Conservation (phyloP, 2,797 vertebrate species). For the Pseudochirops cupreus region DNA sequence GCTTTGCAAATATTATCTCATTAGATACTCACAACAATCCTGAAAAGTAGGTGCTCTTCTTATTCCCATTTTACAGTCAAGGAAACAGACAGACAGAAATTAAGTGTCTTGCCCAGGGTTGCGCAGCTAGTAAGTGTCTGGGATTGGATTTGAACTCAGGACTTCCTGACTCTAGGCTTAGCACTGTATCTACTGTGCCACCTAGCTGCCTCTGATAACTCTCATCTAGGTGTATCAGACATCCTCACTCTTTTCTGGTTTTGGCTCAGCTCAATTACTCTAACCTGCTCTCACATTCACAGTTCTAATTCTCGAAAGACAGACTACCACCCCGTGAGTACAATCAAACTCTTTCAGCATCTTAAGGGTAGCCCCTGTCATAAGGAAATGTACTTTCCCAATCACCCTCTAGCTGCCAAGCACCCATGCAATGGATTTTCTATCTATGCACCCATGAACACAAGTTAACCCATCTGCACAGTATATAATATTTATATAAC, state of each 20-base stretch:
- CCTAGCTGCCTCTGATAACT: not conserved
- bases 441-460: not conserved
- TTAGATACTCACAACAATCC: not conserved
- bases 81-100: not conserved
- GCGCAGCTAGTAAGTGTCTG: not conserved
- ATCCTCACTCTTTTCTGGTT: not conserved
- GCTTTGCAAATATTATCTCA: not conserved
- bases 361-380: not conserved
- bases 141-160: not conserved
- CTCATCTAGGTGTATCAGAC: not conserved
- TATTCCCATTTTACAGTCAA: not conserved
- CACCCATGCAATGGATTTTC: not conserved
- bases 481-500: not conserved
- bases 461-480: not conserved
- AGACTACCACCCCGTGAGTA: not conserved
- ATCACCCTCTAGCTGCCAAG: not conserved
- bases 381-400: not conserved
- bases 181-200: not conserved
- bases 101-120: not conserved
- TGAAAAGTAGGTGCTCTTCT: not conserved
- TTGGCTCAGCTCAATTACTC: not conserved
- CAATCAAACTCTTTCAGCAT: not conserved
- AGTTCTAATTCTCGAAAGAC: not conserved
- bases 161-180: not conserved
- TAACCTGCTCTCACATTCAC: not conserved